These are phyloP conservation scores for Labeo catla DNA, from an alignment of 2,113 vertebrate genomes.

Conservation along the genomic window DNA sequence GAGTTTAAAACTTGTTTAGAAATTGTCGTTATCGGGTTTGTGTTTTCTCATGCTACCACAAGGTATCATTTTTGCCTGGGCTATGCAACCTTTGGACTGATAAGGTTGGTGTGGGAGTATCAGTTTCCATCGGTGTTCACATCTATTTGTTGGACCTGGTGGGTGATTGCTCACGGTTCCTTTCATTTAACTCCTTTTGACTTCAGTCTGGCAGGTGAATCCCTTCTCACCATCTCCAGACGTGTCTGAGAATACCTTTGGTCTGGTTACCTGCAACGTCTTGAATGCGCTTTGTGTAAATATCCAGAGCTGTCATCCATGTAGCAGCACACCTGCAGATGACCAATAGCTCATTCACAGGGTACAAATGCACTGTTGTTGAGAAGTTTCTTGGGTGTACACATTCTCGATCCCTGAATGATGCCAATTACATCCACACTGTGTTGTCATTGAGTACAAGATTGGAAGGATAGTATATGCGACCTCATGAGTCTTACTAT, in stretches of 20 bases:
- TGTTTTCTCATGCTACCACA: not conserved
- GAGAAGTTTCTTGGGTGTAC: not conserved
- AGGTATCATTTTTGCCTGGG: not conserved
- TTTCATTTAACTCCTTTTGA: conserved; percentile 18
- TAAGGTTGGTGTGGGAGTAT: conserved; percentile 1
- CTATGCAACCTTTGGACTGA: not conserved
- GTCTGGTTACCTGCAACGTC: not conserved
- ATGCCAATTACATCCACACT: not conserved
- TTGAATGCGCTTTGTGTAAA: conserved; percentile 13
- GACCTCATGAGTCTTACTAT: not conserved
- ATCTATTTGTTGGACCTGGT: conserved; percentile 7
- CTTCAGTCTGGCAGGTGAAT: conserved; percentile 12
- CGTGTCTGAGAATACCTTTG: not conserved
- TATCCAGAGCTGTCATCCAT: not conserved
- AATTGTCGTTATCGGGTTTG: not conserved
- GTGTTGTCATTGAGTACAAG: not conserved
- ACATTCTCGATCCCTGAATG: not conserved
- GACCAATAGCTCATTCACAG: not conserved
- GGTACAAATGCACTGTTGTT: not conserved
- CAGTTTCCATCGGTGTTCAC: conserved; percentile 1
- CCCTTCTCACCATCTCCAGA: conserved; percentile 7
- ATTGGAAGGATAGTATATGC: not conserved
- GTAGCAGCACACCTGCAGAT: conserved; percentile 1
- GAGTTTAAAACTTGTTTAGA: not conserved
- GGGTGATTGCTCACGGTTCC: not conserved